Base-by-base conservation (phyloP, 2,113 vertebrate species). In the Dasypus novemcinctus region DNA sequence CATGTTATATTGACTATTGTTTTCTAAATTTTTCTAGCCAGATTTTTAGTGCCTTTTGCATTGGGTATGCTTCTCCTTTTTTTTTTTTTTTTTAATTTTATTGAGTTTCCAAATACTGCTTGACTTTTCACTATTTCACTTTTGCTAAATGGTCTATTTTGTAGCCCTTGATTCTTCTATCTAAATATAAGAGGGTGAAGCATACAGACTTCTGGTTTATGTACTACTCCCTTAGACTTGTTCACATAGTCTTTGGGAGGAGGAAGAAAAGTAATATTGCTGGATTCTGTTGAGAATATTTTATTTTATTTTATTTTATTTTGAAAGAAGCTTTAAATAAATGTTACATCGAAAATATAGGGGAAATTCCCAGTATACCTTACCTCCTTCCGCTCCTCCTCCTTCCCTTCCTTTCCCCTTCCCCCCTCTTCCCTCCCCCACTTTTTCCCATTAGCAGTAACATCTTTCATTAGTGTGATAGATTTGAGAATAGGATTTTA, bases 81-180 rank as follows among this genome's bases (percentile, higher is more conserved):
- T 63, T 66, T 68, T 54, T 2, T 81, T 20, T 46, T 64, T 83
- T 38, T 41, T 46, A 29, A 15, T 66, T 36, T 69, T 79, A 74
- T 80, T 61, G 6, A 46, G 4, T 82, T 87, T 33, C 76, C 31
- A 91, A 69, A 78, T 29, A 31, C 33, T 43, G 31, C 10, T 59
- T 74, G 74, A 59, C 78, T 74, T 78, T 78, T 85, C 33, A 80
- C 15, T 38, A 69, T n/a, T 82, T 89, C 33, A 5, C 31, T 80
- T 96, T 92, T 92, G n/a, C 31, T 52, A 75, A 69, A 90, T 27
- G 38, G 57, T 12, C 74, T 57, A 59, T 66, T 83, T 87, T 82
- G 31, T 68, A 89, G 36, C 27, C 29, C 33, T 79, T 78, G 18
- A 52, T 57, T 78, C 31, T 87, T 90, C 29, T 7, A 69, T 82